A percentile compares a stretch with the other conserved stretches of the same genome.
Evolutionary conservation across 2,888 invertebrate genomes (phyloP).

Genomic region (Dolomedes plantarius): DNA sequence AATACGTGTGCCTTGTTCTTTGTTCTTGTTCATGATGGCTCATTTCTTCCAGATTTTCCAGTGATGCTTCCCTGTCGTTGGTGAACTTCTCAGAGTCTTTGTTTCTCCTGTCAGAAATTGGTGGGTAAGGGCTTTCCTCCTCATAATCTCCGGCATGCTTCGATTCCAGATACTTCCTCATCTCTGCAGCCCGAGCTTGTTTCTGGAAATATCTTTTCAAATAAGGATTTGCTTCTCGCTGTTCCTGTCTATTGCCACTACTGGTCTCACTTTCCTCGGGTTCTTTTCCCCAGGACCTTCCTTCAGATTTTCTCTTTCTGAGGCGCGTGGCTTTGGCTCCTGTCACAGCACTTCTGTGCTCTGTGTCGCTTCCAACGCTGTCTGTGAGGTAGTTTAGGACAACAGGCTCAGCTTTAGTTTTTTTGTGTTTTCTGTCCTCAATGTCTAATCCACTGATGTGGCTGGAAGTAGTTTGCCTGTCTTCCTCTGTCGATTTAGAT

Average conservation of each 20-base stretch:
- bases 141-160: neutral
- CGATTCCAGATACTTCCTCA: constrained; percentile 21
- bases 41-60: too few relatives aligned
- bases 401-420: neutral
- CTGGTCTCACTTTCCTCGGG: constrained; percentile 67
- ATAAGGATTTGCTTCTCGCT: constrained; percentile 43
- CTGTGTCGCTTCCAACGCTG: constrained; percentile 69
- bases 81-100: too few relatives aligned
- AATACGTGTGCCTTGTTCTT: neutral
- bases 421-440: neutral
- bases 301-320: constrained; percentile 46
- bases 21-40: neutral
- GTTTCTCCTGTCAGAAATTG: too few relatives aligned
- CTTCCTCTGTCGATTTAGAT: constrained; percentile 12
- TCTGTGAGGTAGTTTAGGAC: constrained; percentile 24
- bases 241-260: constrained; percentile 42
- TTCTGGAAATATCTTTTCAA: constrained; percentile 56
- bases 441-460: neutral
- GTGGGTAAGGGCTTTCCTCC: too few relatives aligned
- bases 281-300: constrained; percentile 37
- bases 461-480: neutral
- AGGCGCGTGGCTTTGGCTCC: constrained; percentile 45
- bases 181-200: constrained; percentile 50
- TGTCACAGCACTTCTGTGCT: constrained; percentile 17
- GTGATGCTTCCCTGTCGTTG: too few relatives aligned